Evolutionary conservation across 2,113 vertebrate species (phyloP).

Genomic region (Pangasianodon gigas): DNA sequence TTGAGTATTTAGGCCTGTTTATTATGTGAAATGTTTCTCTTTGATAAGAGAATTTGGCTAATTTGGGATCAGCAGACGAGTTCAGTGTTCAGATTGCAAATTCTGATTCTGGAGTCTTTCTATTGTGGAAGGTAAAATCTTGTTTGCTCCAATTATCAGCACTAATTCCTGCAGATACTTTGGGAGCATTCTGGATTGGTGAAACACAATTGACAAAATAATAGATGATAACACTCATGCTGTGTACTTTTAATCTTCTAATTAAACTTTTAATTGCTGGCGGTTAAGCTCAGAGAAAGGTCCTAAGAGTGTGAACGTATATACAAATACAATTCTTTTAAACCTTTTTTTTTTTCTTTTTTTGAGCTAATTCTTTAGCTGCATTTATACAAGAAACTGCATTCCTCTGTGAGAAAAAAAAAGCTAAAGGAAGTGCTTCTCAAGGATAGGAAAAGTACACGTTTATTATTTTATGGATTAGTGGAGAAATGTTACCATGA

Average conservation of each 20-base stretch:
- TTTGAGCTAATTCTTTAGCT: constrained; percentile 69
- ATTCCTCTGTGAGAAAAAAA: constrained; percentile 62
- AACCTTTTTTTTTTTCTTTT: constrained; percentile 39
- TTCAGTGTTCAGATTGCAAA: constrained; percentile 32
- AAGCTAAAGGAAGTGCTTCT: constrained; percentile 70
- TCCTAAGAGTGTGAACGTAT: constrained; percentile 42
- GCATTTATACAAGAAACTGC: constrained; percentile 65
- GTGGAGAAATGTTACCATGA: constrained; percentile 60
- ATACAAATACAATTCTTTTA: neutral
- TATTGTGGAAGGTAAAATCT: constrained; percentile 39
- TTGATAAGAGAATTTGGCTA: constrained; percentile 36
- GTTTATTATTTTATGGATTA: constrained; percentile 70
- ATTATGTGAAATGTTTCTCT: constrained; percentile 40
- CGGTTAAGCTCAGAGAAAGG: constrained; percentile 70
- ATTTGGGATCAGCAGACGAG: neutral
- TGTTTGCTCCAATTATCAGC: constrained; percentile 63
- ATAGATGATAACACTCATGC: constrained; percentile 73
- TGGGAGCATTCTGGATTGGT: constrained; percentile 61
- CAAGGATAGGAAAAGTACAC: constrained; percentile 67
- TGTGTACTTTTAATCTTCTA: constrained; percentile 77
- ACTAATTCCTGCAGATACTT: constrained; percentile 61
- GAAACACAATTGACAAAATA: constrained; percentile 70
- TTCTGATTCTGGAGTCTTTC: constrained; percentile 53
- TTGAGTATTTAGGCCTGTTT: constrained; percentile 22
- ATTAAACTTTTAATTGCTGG: constrained; percentile 80